phyloP scores from a whole-genome alignment of 2,113 vertebrate genomes.

The Ctenodactylus gundi region DNA sequence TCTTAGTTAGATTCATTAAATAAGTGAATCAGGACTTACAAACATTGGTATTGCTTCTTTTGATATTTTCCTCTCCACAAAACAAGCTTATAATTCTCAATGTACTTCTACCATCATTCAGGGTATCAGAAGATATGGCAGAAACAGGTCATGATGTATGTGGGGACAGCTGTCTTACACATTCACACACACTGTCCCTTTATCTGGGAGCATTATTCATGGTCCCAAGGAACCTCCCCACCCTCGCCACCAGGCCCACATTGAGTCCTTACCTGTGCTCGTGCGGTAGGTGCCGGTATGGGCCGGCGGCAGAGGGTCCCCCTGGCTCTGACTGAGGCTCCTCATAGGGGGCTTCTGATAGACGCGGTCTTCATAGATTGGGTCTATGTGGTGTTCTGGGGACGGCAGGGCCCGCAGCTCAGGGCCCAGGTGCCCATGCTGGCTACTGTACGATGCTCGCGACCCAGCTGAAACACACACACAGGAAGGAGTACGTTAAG shows the following conservation, averaged over 20 bases:
- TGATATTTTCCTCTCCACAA: not conserved
- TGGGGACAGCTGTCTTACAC: not conserved
- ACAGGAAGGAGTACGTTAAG: constrained; percentile 39
- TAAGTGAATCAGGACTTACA: not conserved
- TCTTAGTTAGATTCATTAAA: not conserved
- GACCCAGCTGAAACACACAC: constrained; percentile 87
- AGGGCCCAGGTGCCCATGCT: constrained; percentile 95
- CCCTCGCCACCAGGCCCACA: fast-evolving
- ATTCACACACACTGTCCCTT: too few relatives aligned
- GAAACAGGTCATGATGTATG: not conserved
- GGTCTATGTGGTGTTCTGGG: constrained; percentile 97
- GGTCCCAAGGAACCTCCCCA: fast-evolving
- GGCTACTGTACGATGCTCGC: constrained; percentile 96
- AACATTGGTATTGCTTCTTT: not conserved
- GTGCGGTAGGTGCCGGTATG: constrained; percentile 93
- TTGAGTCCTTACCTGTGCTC: constrained; percentile 90
- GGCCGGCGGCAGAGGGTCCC: constrained; percentile 90
- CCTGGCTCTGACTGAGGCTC: constrained; percentile 98
- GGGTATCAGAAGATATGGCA: fast-evolving
- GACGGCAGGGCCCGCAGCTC: constrained; percentile 96
- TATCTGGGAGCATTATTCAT: not conserved
- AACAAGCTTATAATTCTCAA: not conserved
- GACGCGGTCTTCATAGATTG: constrained; percentile 97
- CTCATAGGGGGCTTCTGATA: constrained; percentile 98
- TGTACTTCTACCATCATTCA: too few relatives aligned